These are phyloP conservation scores for Antheraea pernyi DNA, from an alignment of 1,140 invertebrate species.

Conservation along the genomic window DNA sequence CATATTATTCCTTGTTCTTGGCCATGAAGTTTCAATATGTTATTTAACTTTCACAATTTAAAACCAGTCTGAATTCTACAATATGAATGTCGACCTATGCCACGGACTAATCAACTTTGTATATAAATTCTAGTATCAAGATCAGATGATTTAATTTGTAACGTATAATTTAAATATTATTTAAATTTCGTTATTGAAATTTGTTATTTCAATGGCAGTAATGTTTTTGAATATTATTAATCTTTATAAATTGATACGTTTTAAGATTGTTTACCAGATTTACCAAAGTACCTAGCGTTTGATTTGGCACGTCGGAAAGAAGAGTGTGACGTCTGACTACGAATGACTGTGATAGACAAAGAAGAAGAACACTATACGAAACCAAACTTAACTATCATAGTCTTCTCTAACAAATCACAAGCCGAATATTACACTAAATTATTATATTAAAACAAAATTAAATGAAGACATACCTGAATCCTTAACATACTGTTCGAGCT, in stretches of 20 bases:
- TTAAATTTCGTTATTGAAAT: background rate
- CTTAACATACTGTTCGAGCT: constrained; percentile 90
- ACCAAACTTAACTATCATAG: no score
- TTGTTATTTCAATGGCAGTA: background rate
- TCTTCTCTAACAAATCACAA: no score
- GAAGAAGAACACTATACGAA: no score
- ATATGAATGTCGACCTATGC: background rate
- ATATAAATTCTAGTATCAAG: background rate
- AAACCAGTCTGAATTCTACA: constrained; percentile 1
- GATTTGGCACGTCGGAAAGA: no score
- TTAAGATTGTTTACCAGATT: no score
- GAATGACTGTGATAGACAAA: no score
- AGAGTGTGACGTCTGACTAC: no score
- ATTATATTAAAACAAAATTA: no score
- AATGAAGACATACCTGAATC: constrained; percentile 83
- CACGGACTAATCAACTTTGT: background rate
- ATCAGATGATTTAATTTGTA: background rate
- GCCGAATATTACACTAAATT: no score
- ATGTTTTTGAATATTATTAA: background rate
- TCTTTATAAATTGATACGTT: background rate
- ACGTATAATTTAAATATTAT: background rate
- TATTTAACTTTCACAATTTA: constrained; percentile 4
- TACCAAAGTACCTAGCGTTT: no score
- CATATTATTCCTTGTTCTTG: background rate
- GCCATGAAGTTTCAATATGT: background rate